Conservation (phyloP, 92 coral and sea anemone species). For the Metridium senile region DNA sequence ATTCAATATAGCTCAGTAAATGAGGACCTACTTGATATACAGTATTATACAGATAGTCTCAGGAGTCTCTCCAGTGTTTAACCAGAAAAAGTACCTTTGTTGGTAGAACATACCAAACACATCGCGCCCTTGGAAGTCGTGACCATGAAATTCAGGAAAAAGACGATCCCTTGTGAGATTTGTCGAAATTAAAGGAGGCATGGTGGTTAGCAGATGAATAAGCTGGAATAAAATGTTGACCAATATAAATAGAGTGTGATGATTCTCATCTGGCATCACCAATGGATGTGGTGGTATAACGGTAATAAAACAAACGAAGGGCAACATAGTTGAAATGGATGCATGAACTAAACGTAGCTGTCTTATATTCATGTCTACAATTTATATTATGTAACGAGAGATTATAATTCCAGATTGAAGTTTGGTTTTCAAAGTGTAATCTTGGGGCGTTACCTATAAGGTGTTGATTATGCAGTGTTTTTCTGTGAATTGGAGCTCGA, state of each 20-base stretch:
- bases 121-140: not conserved
- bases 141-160: not conserved
- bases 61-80: not conserved
- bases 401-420: too few species aligned
- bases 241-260: not conserved
- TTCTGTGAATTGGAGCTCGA: too few species aligned
- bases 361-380: not conserved
- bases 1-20: too few species aligned
- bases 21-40: conserved; percentile 1
- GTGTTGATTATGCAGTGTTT: too few species aligned
- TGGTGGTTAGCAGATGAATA: too few species aligned
- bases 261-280: not conserved
- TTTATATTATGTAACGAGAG: too few species aligned
- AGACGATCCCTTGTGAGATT: not conserved
- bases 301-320: not conserved
- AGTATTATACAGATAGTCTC: not conserved
- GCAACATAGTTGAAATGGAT: not conserved
- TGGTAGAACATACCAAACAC: not conserved
- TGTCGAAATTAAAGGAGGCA: not conserved
- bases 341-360: not conserved
- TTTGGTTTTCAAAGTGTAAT: too few species aligned
- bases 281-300: not conserved
- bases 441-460: too few species aligned
- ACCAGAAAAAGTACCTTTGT: not conserved
- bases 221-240: too few species aligned